Conservation (phyloP, 2,888 invertebrate genomes). For the Cephus spinipes region DNA sequence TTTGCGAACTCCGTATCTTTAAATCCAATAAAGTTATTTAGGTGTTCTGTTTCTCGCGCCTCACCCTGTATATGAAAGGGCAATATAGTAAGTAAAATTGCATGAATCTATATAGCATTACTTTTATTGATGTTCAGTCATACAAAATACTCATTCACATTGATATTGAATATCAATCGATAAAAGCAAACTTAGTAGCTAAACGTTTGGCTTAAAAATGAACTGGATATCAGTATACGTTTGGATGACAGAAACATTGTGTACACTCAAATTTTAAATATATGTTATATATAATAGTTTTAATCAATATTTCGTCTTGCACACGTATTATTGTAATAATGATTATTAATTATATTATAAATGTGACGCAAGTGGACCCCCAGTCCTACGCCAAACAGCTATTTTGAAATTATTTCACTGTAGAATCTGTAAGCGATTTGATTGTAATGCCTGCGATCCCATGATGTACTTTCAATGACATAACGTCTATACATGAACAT, state of each 20-base stretch:
- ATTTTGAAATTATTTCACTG: not conserved
- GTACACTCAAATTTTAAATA: not conserved
- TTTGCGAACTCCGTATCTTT: too few relatives aligned
- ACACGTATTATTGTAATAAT: slow-evolving; percentile 46
- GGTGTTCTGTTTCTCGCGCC: too few relatives aligned
- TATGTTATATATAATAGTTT: not conserved
- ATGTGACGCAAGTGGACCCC: slow-evolving; percentile 47
- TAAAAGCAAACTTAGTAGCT: slow-evolving; percentile 31
- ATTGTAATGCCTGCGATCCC: slow-evolving; percentile 46
- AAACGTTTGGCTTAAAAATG: slow-evolving; percentile 14
- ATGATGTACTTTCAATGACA: slow-evolving; percentile 22
- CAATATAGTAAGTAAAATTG: too few relatives aligned
- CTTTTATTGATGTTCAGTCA: slow-evolving; percentile 56
- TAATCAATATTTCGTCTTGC: slow-evolving; percentile 58
- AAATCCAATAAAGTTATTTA: too few relatives aligned
- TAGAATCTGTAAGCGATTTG: not conserved
- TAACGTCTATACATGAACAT: too few relatives aligned
- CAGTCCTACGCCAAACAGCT: slow-evolving; percentile 41
- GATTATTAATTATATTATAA: slow-evolving; percentile 36
- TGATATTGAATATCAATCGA: slow-evolving; percentile 42
- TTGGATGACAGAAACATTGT: slow-evolving; percentile 60
- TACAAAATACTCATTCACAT: slow-evolving; percentile 48
- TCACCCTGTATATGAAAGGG: too few relatives aligned
- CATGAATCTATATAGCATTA: slow-evolving; percentile 37
- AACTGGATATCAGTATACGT: slow-evolving; percentile 42